phyloP scores from a whole-genome alignment of 2,113 vertebrate genomes.

The Bagarius yarrelli region DNA sequence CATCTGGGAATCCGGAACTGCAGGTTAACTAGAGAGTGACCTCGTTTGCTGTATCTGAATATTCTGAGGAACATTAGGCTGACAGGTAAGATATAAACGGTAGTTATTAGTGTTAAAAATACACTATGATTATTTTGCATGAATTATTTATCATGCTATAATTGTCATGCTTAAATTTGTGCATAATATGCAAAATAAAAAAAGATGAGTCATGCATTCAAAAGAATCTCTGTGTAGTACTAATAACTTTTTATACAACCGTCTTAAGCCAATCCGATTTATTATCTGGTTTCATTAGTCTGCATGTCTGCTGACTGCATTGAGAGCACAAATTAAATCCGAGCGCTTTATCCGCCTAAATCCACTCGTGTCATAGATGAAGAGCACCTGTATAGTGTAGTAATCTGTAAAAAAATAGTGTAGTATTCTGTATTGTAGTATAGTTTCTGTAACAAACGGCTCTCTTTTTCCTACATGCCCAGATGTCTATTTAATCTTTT shows the following conservation, averaged over 20 bases:
- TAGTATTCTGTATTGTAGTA: too few relatives aligned
- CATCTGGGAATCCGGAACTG: conserved; percentile 37
- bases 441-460: too few relatives aligned
- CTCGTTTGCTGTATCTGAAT: too few relatives aligned
- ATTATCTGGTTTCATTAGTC: conserved; percentile 36
- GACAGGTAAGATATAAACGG: conserved; percentile 10
- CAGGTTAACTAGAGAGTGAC: not conserved
- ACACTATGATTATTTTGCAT: not conserved
- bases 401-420: conserved; percentile 50
- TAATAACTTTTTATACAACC: not conserved
- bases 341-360: conserved; percentile 67
- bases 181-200: too few relatives aligned
- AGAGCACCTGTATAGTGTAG: conserved; percentile 56
- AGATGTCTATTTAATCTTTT: too few relatives aligned
- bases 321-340: conserved; percentile 67
- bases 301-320: conserved; percentile 52
- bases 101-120: not conserved
- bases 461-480: too few relatives aligned
- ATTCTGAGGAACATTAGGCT: not conserved
- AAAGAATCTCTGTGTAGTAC: not conserved
- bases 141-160: not conserved
- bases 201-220: not conserved
- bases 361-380: conserved; percentile 73
- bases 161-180: too few relatives aligned
- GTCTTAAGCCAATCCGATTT: not conserved